Percentiles rank a stretch among this genome's conserved stretches.
Conservation (phyloP, 2,113 vertebrate genomes). For the Jacana jacana region DNA sequence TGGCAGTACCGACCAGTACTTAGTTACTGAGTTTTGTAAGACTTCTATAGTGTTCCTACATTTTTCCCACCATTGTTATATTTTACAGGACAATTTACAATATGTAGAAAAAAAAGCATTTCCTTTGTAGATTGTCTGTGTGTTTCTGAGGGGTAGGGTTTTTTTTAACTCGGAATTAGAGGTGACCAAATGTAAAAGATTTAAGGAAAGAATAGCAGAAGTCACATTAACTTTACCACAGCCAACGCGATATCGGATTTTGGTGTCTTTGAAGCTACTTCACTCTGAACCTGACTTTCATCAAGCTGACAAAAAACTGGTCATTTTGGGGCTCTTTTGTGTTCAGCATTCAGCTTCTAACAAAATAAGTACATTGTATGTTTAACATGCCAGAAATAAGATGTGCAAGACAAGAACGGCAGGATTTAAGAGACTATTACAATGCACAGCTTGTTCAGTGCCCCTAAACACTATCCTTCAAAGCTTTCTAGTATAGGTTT, state of each 20-base stretch:
- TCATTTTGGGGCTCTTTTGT: conserved; percentile 60
- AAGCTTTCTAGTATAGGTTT: conserved; percentile 52
- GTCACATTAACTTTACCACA: conserved; percentile 34
- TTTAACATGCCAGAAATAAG: conserved; percentile 65
- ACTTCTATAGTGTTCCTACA: conserved; percentile 10
- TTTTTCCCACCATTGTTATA: conserved; percentile 84
- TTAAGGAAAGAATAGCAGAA: conserved; percentile 60
- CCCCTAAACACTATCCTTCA: conserved; percentile 63
- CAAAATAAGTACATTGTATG: conserved; percentile 69
- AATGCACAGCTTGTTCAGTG: conserved; percentile 67
- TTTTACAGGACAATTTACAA: conserved; percentile 83
- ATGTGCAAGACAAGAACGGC: conserved; percentile 63
- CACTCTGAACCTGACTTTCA: conserved; percentile 46
- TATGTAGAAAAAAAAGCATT: conserved; percentile 68
- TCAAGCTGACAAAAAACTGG: conserved; percentile 51
- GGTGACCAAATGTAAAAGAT: conserved; percentile 47
- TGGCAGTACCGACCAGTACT: conserved; percentile 28
- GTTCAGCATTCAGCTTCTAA: conserved; percentile 58
- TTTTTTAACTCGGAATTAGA: conserved; percentile 78
- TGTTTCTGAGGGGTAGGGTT: conserved; percentile 62
- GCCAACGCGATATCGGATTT: not conserved
- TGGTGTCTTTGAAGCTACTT: conserved; percentile 29
- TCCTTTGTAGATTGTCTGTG: conserved; percentile 79
- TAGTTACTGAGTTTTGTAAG: conserved; percentile 47
- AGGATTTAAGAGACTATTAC: conserved; percentile 59